These are phyloP conservation scores for Cephus rjabovi DNA, from an alignment of 2,888 invertebrate species.

Conservation along the genomic window DNA sequence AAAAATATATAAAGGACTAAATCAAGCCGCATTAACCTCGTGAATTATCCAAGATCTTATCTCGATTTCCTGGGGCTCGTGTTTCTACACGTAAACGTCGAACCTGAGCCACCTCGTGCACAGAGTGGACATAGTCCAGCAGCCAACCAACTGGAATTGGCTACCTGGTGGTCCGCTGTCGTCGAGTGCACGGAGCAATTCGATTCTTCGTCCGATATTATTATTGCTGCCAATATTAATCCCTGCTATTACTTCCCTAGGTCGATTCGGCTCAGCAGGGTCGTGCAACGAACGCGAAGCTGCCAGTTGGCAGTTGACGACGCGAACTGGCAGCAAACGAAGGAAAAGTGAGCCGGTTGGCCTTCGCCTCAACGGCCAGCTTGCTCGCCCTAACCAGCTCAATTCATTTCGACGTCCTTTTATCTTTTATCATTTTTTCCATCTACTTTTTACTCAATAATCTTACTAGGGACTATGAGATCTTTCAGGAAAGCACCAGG, in stretches of 20 bases:
- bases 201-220: neutral
- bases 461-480: neutral
- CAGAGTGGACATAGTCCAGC: neutral
- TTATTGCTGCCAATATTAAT: neutral
- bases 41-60: neutral
- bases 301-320: neutral
- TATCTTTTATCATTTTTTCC: neutral
- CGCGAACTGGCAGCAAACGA: conserved; percentile 43
- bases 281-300: neutral
- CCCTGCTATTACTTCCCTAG: neutral
- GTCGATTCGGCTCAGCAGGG: neutral
- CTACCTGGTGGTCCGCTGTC: neutral
- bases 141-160: neutral
- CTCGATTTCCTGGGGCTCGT: neutral
- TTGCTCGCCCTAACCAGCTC: conserved; percentile 17
- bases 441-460: neutral
- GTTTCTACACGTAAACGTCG: neutral
- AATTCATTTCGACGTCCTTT: conserved; percentile 24
- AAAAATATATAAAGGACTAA: neutral
- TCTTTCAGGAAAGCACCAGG: neutral
- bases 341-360: conserved; percentile 56
- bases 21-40: neutral
- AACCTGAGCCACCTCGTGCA: neutral
- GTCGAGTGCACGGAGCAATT: neutral
- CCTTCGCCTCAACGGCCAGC: conserved; percentile 48